Percentiles rank a stretch among this genome's conserved stretches.
phyloP scores from a whole-genome alignment of 2,797 vertebrate genomes.

The Sebastes vulpes region DNA sequence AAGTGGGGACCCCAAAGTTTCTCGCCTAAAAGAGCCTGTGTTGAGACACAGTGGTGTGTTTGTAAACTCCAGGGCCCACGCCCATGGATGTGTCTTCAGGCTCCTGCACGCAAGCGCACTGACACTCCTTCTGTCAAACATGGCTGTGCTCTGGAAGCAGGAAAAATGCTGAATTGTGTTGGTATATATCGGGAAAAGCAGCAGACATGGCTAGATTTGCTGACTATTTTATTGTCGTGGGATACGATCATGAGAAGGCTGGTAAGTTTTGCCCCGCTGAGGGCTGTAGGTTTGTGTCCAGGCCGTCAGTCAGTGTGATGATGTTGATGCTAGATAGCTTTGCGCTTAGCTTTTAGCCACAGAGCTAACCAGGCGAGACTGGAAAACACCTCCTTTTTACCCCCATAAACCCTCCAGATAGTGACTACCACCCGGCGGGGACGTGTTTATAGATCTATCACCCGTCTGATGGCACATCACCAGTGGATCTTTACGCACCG shows the following conservation, averaged over 20 bases:
- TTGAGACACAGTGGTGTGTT: conserved; percentile 52
- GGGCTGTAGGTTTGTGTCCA: conserved; percentile 65
- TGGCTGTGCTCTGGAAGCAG: conserved; percentile 93
- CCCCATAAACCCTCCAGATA: neutral
- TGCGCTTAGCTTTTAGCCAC: conserved; percentile 75
- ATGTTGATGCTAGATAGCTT: conserved; percentile 77
- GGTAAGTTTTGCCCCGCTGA: conserved; percentile 84
- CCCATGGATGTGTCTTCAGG: conserved; percentile 79
- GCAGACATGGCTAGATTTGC: conserved; percentile 95
- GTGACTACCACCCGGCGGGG: neutral
- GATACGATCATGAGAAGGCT: conserved; percentile 95
- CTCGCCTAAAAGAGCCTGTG: conserved; percentile 12
- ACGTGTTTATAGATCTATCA: neutral
- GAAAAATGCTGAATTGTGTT: conserved; percentile 95
- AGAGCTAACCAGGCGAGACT: conserved; percentile 63
- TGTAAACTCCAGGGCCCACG: conserved; percentile 81
- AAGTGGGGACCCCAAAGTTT: neutral
- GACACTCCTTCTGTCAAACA: conserved; percentile 92
- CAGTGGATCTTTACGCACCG: neutral
- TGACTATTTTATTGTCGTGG: conserved; percentile 97
- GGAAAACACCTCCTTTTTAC: conserved; percentile 45
- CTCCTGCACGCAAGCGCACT: conserved; percentile 90
- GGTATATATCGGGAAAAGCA: conserved; percentile 81
- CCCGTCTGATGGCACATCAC: neutral
- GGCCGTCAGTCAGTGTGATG: conserved; percentile 76